Percentiles rank a stretch among this genome's conserved stretches.
These are phyloP conservation scores for Pygoscelis antarcticus DNA, from an alignment of 2,113 vertebrate genomes.

Conservation along the genomic window DNA sequence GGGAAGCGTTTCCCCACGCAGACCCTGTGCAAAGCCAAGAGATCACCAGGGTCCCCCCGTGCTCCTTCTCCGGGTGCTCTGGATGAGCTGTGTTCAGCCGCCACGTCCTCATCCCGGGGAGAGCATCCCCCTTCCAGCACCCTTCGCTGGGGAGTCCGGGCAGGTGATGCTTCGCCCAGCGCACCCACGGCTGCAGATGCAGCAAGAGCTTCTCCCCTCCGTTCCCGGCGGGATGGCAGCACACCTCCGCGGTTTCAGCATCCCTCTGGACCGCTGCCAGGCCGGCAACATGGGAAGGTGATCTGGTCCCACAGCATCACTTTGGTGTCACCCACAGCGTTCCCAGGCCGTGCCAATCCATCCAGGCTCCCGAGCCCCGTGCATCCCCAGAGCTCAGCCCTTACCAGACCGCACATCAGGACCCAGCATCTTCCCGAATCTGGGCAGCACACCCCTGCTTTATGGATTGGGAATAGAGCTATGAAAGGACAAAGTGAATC, in stretches of 20 bases:
- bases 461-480: fast-evolving
- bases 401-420: fast-evolving
- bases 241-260: fast-evolving
- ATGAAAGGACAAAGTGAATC: fast-evolving
- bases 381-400: not conserved
- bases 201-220: not conserved
- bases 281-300: fast-evolving
- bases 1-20: not conserved
- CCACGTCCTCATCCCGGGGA: fast-evolving
- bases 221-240: fast-evolving
- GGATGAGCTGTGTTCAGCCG: not conserved
- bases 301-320: not conserved
- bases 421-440: fast-evolving
- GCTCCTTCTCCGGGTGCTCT: not conserved
- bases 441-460: not conserved
- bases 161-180: fast-evolving
- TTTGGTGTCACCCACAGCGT: fast-evolving
- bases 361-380: fast-evolving
- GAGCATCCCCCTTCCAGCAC: not conserved
- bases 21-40: not conserved
- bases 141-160: fast-evolving
- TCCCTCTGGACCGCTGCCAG: not conserved
- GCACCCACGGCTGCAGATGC: fast-evolving
- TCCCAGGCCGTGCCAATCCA: not conserved
- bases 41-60: fast-evolving